Evolutionary conservation across 1,140 invertebrate genomes (phyloP).

Genomic region (Camponotus vicinus): DNA sequence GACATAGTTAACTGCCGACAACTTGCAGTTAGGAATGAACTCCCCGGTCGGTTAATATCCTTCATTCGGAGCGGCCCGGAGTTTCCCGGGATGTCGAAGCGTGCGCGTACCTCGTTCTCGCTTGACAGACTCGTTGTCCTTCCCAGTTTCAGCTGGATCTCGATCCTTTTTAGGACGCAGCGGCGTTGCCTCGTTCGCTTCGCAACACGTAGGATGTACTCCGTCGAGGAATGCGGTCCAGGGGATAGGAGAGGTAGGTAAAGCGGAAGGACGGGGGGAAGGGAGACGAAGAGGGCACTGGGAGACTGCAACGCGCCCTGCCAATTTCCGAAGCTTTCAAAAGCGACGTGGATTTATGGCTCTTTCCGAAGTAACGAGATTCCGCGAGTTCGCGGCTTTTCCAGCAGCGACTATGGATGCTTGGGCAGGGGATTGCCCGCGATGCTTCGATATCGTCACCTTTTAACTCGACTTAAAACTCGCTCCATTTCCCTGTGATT

Average conservation of each 20-base stretch:
- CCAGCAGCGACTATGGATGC: slow-evolving; percentile 28
- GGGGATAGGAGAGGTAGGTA: neutral
- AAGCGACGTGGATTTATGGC: slow-evolving; percentile 75
- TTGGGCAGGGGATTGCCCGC: slow-evolving; percentile 25
- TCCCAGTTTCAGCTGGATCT: slow-evolving; percentile 12
- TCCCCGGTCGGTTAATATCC: slow-evolving; percentile 36
- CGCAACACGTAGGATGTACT: slow-evolving; percentile 42
- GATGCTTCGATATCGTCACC: slow-evolving; percentile 32
- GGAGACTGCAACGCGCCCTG: slow-evolving; percentile 65
- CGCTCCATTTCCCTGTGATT: neutral
- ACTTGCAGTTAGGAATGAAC: slow-evolving; percentile 31
- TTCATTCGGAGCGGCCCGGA: slow-evolving; percentile 12
- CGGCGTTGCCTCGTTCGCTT: slow-evolving; percentile 10
- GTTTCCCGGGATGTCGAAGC: slow-evolving; percentile 27
- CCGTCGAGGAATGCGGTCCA: slow-evolving; percentile 50
- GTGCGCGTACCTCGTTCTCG: slow-evolving; percentile 17
- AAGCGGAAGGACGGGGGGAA: neutral
- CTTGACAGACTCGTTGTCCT: slow-evolving; percentile 54
- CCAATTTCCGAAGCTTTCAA: slow-evolving; percentile 76
- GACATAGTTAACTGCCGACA: slow-evolving; percentile 22
- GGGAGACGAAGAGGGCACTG: slow-evolving; percentile 41
- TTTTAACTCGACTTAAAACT: slow-evolving; percentile 11
- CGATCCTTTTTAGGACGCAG: slow-evolving; percentile 44
- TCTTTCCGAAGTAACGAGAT: slow-evolving; percentile 71
- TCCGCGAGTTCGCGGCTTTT: slow-evolving; percentile 65